These are phyloP conservation scores for Coturnix japonica DNA, from an alignment of 2,113 vertebrate species.

Conservation along the genomic window DNA sequence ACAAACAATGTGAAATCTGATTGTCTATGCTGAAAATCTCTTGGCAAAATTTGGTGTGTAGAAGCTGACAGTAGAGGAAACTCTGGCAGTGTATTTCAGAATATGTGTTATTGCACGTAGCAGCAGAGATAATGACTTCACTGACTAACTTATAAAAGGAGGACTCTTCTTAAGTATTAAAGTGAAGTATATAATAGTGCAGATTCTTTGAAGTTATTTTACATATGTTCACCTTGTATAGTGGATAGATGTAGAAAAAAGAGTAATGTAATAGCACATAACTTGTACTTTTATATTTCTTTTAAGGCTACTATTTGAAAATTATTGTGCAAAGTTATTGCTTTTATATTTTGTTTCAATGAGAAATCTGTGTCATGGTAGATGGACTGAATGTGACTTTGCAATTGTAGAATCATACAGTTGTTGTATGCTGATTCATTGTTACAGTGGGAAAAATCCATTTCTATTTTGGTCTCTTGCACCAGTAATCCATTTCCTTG, in stretches of 20 bases:
- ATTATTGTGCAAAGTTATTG: neutral
- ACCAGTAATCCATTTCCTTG: neutral
- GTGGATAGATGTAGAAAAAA: neutral
- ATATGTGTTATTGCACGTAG: neutral
- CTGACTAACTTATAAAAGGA: neutral
- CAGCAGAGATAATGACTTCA: neutral
- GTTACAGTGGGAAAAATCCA: neutral
- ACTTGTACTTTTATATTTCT: neutral
- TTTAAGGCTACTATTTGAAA: neutral
- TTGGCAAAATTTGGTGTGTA: neutral
- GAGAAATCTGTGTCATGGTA: neutral
- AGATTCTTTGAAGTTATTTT: neutral
- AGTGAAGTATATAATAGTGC: neutral
- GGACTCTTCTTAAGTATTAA: neutral
- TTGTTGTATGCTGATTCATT: conserved; percentile 12
- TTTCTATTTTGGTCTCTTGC: conserved; percentile 25
- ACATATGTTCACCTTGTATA: neutral
- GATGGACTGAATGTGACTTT: neutral
- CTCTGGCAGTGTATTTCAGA: neutral
- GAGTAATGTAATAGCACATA: neutral
- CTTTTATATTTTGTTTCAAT: neutral
- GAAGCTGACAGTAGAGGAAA: neutral
- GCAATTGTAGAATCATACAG: neutral
- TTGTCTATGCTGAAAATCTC: neutral
- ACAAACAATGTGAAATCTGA: neutral